Base-by-base conservation (phyloP, 2,888 invertebrate genomes). In the Cynaeus angustus region DNA sequence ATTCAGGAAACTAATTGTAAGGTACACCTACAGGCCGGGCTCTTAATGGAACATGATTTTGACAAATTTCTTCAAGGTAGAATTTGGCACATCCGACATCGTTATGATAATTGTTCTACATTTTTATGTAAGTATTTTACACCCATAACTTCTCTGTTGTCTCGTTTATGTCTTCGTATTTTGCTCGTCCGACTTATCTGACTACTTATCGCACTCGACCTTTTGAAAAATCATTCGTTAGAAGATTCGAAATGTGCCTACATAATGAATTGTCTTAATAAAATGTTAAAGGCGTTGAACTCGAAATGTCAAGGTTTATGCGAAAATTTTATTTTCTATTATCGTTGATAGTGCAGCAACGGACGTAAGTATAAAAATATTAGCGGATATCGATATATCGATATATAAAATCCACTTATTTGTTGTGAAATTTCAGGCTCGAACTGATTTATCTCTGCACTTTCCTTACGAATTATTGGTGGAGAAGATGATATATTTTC, bases 301-400 rank as follows among this genome's bases (percentile, higher is more conserved):
- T 67, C 64, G 30, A 70, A 72, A 72, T 72, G 72, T 72, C 72
- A 72, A 72, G 72, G 72, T 62, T 70, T 52, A 10, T 64, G 48
- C 43, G 56, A 56, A 59, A 62, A 37, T n/a, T 50, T 62, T 41
- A 28, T 16, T 33, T 50, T 62, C 38, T 50, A 48, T 30, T 28
- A 46, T 45, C 45, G 12, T 13, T 33, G 7, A 33, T 33, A 9
- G 9, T 33, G 33, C n/a, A 9, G 1, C 2, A 4, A 4, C 33
- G 33, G 9, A 33, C n/a, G n/a, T 33, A 33, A 33, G n/a, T 9
- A 4, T 33, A 33, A 33, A 2, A n/a, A n/a, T n/a, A n/a, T n/a
- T n/a, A 9, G 2, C 33, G 9, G 3, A 33, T 21, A 21, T 21
- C 21, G n/a, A n/a, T n/a, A n/a, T n/a, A n/a, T n/a, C n/a, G n/a